phyloP scores from a whole-genome alignment of 2,888 invertebrate genomes.

The Stratiomys singularior region DNA sequence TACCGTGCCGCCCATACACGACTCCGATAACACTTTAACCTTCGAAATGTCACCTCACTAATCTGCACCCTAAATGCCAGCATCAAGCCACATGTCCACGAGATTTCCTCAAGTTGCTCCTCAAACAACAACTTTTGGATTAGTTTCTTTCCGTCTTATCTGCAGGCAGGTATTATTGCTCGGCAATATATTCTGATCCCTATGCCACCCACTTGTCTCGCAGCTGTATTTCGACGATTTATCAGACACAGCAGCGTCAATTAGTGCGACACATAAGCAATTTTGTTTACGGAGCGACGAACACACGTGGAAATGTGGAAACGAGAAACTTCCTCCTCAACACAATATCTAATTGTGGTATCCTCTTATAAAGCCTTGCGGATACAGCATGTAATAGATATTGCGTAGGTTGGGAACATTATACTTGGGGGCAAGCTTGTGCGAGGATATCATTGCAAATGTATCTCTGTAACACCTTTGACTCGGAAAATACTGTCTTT shows the following conservation, averaged over 20 bases:
- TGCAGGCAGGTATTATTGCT: slow-evolving; percentile 14
- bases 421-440: background rate
- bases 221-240: slow-evolving; percentile 34
- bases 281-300: slow-evolving; percentile 44
- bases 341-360: slow-evolving; percentile 40
- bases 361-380: background rate
- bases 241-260: slow-evolving; percentile 49
- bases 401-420: slow-evolving; percentile 9
- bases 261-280: slow-evolving; percentile 51
- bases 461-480: background rate
- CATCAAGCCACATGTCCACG: background rate
- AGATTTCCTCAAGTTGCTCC: no score
- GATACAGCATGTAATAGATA: background rate
- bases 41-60: slow-evolving; percentile 4
- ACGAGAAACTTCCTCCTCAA: slow-evolving; percentile 8
- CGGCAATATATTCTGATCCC: slow-evolving; percentile 18
- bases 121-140: no score
- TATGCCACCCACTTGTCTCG: slow-evolving; percentile 26
- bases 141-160: no score
- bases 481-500: background rate
- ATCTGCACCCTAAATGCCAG: slow-evolving; percentile 9
- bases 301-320: slow-evolving; percentile 23
- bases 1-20: no score
- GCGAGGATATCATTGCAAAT: slow-evolving; percentile 2
- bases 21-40: slow-evolving; percentile 6